Evolutionary conservation across 2,888 invertebrate genomes (phyloP).

Genomic region (Glyphotaelius pellucidus): DNA sequence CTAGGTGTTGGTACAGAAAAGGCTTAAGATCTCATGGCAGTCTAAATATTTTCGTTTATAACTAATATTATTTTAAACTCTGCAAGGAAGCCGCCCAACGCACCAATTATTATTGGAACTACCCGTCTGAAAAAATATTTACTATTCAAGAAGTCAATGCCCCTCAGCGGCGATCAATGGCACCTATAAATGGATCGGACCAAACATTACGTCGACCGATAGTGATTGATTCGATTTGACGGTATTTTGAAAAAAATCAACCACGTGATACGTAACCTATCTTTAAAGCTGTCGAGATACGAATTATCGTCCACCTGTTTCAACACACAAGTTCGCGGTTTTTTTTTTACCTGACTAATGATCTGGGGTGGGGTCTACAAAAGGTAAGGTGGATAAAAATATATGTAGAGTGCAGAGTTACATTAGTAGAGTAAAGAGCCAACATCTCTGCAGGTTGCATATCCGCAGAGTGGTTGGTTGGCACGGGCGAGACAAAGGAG

Average conservation of each 20-base stretch:
- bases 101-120: background rate
- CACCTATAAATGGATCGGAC: background rate
- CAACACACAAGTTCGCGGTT: background rate
- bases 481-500: slow-evolving; percentile 45
- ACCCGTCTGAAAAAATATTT: background rate
- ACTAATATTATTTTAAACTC: background rate
- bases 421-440: background rate
- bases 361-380: background rate
- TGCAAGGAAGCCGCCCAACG: background rate
- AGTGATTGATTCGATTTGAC: background rate
- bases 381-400: background rate
- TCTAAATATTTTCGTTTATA: background rate
- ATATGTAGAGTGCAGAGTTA: background rate
- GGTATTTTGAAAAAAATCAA: background rate
- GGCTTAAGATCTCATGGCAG: background rate
- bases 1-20: background rate
- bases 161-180: slow-evolving; percentile 8
- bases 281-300: background rate
- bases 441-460: background rate
- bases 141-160: background rate
- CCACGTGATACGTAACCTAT: background rate
- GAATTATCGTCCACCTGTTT: background rate
- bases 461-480: slow-evolving; percentile 4
- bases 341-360: background rate
- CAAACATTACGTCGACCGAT: slow-evolving; percentile 8